Evolutionary conservation across 2,888 invertebrate species (phyloP).

Genomic region (Pemphredon lugubris): DNA sequence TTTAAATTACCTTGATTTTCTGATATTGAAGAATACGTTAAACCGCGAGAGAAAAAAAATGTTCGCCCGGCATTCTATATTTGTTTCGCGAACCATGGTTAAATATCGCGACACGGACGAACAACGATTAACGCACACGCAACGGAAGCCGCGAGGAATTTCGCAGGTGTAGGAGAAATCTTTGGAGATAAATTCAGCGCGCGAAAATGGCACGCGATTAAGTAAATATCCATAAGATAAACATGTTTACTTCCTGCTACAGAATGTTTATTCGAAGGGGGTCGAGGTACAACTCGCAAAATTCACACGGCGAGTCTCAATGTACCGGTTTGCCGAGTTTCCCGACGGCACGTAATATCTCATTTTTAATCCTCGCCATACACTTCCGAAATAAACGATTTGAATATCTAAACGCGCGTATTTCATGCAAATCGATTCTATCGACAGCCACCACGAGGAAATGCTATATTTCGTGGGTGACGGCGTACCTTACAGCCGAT

Average conservation of each 20-base stretch:
- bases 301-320: slow-evolving; percentile 22
- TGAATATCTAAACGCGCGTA: slow-evolving; percentile 24
- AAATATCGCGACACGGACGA: too few species aligned
- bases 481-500: background rate
- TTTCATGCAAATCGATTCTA: slow-evolving; percentile 28
- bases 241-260: slow-evolving; percentile 42
- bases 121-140: too few species aligned
- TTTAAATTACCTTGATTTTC: too few species aligned
- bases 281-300: slow-evolving; percentile 23
- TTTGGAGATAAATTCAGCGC: slow-evolving; percentile 22
- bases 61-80: too few species aligned
- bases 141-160: slow-evolving; percentile 14
- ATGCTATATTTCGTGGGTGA: background rate
- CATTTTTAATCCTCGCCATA: slow-evolving; percentile 38
- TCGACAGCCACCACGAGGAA: background rate
- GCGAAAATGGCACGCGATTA: slow-evolving; percentile 12
- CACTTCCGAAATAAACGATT: slow-evolving; percentile 38
- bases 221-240: slow-evolving; percentile 35
- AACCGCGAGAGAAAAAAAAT: too few species aligned
- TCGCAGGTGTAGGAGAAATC: slow-evolving; percentile 5
- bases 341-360: slow-evolving; percentile 37
- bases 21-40: too few species aligned
- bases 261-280: slow-evolving; percentile 38
- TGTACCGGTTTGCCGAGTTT: slow-evolving; percentile 57
- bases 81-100: too few species aligned